Percentiles rank a stretch among this genome's conserved stretches.
These are phyloP conservation scores for Pachypanchax playfairii DNA, from an alignment of 2,113 vertebrate species.

Conservation along the genomic window DNA sequence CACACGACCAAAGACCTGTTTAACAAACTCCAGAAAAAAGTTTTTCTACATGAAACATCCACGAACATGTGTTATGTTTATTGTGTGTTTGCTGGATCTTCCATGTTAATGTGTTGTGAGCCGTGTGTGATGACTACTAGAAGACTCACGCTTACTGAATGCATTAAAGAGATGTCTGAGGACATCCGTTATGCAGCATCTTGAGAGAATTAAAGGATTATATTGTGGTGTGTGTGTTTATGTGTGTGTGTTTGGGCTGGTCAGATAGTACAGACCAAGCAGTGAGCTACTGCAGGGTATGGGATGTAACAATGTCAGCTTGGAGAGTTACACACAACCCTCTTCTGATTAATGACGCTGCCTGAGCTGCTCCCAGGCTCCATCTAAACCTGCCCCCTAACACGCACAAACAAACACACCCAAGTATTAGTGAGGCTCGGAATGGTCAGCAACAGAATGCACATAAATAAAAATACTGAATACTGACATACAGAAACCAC, in stretches of 20 bases:
- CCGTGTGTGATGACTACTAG: background rate
- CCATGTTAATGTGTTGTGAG: slow-evolving; percentile 1
- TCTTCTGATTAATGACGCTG: slow-evolving; percentile 91
- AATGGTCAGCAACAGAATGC: slow-evolving; percentile 40
- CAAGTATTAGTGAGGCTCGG: slow-evolving; percentile 12
- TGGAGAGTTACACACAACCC: slow-evolving; percentile 71
- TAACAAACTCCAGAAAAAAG: slow-evolving; percentile 19
- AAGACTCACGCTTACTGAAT: slow-evolving; percentile 20
- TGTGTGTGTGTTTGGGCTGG: slow-evolving; percentile 47
- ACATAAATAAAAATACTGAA: slow-evolving; percentile 37
- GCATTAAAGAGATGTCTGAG: slow-evolving; percentile 23
- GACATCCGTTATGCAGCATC: slow-evolving; percentile 33
- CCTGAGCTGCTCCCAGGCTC: slow-evolving; percentile 88
- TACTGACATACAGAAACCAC: slow-evolving; percentile 21
- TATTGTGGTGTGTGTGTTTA: slow-evolving; percentile 14
- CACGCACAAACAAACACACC: slow-evolving; percentile 54
- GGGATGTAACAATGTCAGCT: slow-evolving; percentile 97
- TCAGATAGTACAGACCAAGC: slow-evolving; percentile 85
- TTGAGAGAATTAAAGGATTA: slow-evolving; percentile 36
- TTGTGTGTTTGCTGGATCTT: slow-evolving; percentile 2
- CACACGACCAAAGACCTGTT: slow-evolving; percentile 2
- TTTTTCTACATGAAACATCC: slow-evolving; percentile 23
- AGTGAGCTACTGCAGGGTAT: slow-evolving; percentile 90
- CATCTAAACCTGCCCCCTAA: slow-evolving; percentile 88
- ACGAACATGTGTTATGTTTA: slow-evolving; percentile 26